A percentile compares a stretch with the other conserved stretches of the same genome.
Evolutionary conservation across 2,888 invertebrate genomes (phyloP).

Genomic region (Orthosia gothica): DNA sequence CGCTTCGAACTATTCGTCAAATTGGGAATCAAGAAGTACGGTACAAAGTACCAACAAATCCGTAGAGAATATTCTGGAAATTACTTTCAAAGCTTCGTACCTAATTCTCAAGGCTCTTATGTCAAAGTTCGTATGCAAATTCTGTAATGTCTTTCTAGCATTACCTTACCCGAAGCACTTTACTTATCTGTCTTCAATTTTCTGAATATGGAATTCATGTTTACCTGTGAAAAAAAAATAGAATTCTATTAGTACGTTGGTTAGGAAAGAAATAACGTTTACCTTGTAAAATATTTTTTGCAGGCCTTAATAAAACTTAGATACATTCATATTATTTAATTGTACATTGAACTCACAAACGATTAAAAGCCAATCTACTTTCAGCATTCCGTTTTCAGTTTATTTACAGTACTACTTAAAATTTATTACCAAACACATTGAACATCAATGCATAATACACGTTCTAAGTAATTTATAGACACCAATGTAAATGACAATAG

Average conservation of each 20-base stretch:
- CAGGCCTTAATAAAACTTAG: too few species aligned
- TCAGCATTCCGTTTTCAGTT: not conserved
- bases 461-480: not conserved
- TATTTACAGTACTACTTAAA: not conserved
- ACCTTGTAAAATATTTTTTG: not conserved
- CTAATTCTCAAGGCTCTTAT: constrained; percentile 69
- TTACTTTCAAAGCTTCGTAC: constrained; percentile 73
- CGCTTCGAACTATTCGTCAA: constrained; percentile 53
- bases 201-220: constrained; percentile 8
- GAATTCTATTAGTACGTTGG: constrained; percentile 1
- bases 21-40: constrained; percentile 55
- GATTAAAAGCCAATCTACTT: not conserved
- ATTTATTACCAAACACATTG: not conserved
- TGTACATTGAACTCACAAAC: not conserved
- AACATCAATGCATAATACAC: too few species aligned
- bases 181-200: constrained; percentile 26
- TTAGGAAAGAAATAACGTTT: not conserved
- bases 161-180: constrained; percentile 38
- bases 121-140: constrained; percentile 68
- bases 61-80: constrained; percentile 69
- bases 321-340: too few species aligned
- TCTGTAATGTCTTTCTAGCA: constrained; percentile 34
- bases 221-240: constrained; percentile 65
- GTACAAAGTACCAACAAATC: constrained; percentile 55
- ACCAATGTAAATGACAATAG: not conserved